Percentiles rank a stretch among this genome's conserved stretches.
These are phyloP conservation scores for Motacilla tschutschensis DNA, from an alignment of 2,113 vertebrate genomes.

Conservation along the genomic window DNA sequence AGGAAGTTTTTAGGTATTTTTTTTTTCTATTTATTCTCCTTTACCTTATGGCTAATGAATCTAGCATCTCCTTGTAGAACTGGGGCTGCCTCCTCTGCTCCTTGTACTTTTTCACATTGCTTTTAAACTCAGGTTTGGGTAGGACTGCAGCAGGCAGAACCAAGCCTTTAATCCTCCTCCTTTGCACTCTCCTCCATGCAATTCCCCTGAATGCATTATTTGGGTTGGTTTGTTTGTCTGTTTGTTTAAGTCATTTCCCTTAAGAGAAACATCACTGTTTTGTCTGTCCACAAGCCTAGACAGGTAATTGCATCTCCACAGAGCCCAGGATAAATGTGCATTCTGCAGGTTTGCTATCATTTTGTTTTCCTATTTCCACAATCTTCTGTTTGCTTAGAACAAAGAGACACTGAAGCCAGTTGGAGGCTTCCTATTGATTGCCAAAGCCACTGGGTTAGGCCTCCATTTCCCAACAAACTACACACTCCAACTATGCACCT, in stretches of 20 bases:
- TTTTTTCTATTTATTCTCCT: neutral
- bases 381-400: neutral
- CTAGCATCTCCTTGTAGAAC: neutral
- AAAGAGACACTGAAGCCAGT: neutral
- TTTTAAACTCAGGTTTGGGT: neutral
- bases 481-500: neutral
- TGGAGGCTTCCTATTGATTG: neutral
- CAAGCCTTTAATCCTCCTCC: neutral
- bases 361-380: neutral
- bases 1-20: neutral
- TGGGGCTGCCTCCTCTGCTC: neutral
- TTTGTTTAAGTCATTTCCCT: neutral
- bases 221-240: neutral
- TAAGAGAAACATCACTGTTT: neutral
- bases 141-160: neutral
- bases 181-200: neutral
- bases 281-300: neutral
- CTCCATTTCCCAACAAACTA: neutral
- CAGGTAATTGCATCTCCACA: neutral
- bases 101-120: neutral
- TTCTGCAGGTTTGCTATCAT: neutral
- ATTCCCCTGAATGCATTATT: neutral
- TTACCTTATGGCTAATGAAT: neutral
- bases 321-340: neutral
- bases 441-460: neutral